These are phyloP conservation scores for Aegotheles bennettii DNA, from an alignment of 2,113 vertebrate genomes.

Conservation along the genomic window DNA sequence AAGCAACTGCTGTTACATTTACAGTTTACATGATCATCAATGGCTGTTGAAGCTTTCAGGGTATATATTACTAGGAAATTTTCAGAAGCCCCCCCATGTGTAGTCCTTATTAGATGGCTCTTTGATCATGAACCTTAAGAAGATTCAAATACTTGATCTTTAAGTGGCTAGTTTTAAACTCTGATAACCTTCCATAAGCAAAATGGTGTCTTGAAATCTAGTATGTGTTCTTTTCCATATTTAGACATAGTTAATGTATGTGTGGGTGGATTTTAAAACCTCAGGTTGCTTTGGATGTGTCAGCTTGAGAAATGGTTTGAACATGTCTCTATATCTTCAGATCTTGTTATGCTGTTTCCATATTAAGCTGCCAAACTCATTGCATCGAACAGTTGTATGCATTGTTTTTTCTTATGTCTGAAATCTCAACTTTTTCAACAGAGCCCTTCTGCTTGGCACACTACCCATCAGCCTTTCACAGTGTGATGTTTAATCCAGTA, in stretches of 20 bases:
- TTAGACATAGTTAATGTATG: background rate
- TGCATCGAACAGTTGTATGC: background rate
- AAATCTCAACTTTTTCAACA: conserved; percentile 62
- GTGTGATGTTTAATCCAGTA: conserved; percentile 98
- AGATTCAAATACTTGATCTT: background rate
- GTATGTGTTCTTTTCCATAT: background rate
- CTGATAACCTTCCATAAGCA: background rate
- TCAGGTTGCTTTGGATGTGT: background rate
- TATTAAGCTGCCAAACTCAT: background rate
- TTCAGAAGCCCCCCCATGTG: background rate
- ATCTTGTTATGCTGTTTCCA: background rate
- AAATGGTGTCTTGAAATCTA: background rate
- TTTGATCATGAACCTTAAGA: background rate
- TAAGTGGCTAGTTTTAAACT: background rate
- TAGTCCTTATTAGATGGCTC: background rate
- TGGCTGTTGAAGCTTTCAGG: background rate
- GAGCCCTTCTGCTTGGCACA: conserved; percentile 98
- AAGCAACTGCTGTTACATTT: background rate
- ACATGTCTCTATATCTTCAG: background rate
- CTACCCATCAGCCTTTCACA: conserved; percentile 97
- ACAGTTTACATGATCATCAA: background rate
- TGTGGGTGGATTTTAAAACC: background rate
- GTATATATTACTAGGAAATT: background rate
- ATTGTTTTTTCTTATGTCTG: conserved; percentile 12
- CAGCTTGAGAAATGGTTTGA: conserved; percentile 5